phyloP scores from a whole-genome alignment of 2,113 vertebrate species.

The Uria lomvia region DNA sequence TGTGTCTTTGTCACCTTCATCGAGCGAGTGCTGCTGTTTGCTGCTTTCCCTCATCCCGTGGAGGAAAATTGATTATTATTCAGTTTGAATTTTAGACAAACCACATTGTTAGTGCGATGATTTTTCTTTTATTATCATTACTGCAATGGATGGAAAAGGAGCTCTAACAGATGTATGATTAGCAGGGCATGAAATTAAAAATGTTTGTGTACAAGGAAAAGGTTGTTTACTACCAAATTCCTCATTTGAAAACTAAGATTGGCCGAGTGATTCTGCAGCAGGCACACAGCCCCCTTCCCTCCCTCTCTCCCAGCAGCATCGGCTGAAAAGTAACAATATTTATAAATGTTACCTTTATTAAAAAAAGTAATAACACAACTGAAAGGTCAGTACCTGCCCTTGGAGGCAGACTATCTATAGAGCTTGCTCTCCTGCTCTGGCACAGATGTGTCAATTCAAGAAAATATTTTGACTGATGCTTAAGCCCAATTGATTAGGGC shows the following conservation, averaged over 20 bases:
- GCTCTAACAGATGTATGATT: slow-evolving; percentile 77
- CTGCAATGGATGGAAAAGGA: slow-evolving; percentile 43
- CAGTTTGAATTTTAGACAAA: slow-evolving; percentile 66
- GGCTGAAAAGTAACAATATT: not conserved
- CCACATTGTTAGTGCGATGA: slow-evolving; percentile 46
- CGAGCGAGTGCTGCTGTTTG: not conserved
- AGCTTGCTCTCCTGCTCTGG: not conserved
- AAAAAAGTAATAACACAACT: not conserved
- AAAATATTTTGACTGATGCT: slow-evolving; percentile 5
- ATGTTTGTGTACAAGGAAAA: slow-evolving; percentile 68
- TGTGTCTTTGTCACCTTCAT: not conserved
- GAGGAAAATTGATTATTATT: slow-evolving; percentile 58
- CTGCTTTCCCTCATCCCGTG: not conserved
- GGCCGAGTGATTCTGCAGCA: not conserved
- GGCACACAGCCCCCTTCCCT: not conserved
- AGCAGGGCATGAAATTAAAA: slow-evolving; percentile 80
- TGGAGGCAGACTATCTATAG: not conserved
- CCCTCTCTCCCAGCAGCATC: not conserved
- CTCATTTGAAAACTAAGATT: slow-evolving; percentile 62
- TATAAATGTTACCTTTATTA: not conserved
- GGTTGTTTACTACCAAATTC: slow-evolving; percentile 69
- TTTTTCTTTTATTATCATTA: slow-evolving; percentile 64
- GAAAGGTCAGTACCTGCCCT: slow-evolving; percentile 12
- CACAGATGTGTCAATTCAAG: not conserved
- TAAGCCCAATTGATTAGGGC: not conserved